Percentiles rank a stretch among this genome's conserved stretches.
Evolutionary conservation across 2,113 vertebrate genomes (phyloP).

Genomic region (Cyprinodon tularosa): DNA sequence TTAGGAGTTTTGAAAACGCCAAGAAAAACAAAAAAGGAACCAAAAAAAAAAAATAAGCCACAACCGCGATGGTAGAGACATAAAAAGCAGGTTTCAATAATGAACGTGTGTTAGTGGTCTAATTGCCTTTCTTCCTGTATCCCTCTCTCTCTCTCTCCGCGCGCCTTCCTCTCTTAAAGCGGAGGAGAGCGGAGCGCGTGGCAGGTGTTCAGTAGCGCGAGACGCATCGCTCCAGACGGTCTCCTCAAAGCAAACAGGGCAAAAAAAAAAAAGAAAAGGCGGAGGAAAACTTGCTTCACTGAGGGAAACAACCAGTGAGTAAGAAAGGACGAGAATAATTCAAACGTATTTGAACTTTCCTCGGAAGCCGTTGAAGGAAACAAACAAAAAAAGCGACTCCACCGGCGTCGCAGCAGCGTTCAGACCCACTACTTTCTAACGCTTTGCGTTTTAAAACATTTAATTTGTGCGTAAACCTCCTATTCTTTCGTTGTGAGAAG

Average conservation of each 20-base stretch:
- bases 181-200: slow-evolving; percentile 33
- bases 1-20: slow-evolving; percentile 53
- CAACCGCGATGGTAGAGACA: background rate
- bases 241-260: slow-evolving; percentile 30
- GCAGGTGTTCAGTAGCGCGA: slow-evolving; percentile 71
- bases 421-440: slow-evolving; percentile 32
- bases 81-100: slow-evolving; percentile 4
- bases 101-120: background rate
- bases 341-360: background rate
- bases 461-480: background rate
- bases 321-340: background rate
- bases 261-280: background rate
- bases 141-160: slow-evolving; percentile 6
- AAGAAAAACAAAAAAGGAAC: slow-evolving; percentile 7
- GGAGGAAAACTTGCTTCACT: background rate
- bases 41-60: background rate
- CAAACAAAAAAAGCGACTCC: slow-evolving; percentile 14
- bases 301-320: slow-evolving; percentile 15
- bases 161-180: slow-evolving; percentile 1
- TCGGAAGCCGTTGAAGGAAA: slow-evolving; percentile 11
- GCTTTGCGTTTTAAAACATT: background rate
- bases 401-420: slow-evolving; percentile 51
- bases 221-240: slow-evolving; percentile 59
- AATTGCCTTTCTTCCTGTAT: background rate
- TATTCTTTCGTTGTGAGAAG: background rate